Base-by-base conservation (phyloP, 2,888 invertebrate species). In the Yponomeuta plumbellus region DNA sequence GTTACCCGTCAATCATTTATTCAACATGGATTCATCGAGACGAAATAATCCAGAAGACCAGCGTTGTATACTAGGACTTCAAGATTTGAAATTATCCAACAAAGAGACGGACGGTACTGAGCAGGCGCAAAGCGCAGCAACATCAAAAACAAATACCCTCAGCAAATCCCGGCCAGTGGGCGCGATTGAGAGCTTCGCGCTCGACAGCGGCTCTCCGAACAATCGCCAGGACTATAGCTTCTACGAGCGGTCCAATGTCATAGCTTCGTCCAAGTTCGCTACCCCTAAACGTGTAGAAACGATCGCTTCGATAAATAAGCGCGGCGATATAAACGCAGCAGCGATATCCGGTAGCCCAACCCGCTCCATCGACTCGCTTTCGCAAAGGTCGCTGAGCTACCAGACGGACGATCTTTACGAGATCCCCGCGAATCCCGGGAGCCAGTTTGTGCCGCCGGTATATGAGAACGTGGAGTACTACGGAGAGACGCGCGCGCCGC, bases 391-490 rank as follows among this genome's bases (percentile, higher is more conserved):
- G 56, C 84, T 85, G 65, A 87, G 88, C 70, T 89, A 90, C 74
- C 86, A 86, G 77, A 87, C 88, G 22, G 88, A 88, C 67, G 89
- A 91, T 73, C 75, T 91, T 67, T 90, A 88, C 70, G 91, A 85
- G 76, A 91, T 89, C 72, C 86, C 88, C 68, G 87, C 85, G 61
- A 84, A 85, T 73, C 85, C 90, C 20, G 84, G 80, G 71, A 71
- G 80, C 66, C 85, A 84, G 71, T 88, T 85, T 62, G 59, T 39
- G 21, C 66, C 73, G 20, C 84, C 89, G 59, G 94, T 97, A 34
- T 97, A 97, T 80, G 97, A 97, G 81, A 97, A 97, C 83, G 92
- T 97, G 66, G 96, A 96, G 72, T 96, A 96, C 79, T 96, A 96
- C 87, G 92, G 93, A 6, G 93, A 93, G 67, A 90, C 92, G 71